phyloP scores from a whole-genome alignment of 2,797 vertebrate species.

The Danio choprae region DNA sequence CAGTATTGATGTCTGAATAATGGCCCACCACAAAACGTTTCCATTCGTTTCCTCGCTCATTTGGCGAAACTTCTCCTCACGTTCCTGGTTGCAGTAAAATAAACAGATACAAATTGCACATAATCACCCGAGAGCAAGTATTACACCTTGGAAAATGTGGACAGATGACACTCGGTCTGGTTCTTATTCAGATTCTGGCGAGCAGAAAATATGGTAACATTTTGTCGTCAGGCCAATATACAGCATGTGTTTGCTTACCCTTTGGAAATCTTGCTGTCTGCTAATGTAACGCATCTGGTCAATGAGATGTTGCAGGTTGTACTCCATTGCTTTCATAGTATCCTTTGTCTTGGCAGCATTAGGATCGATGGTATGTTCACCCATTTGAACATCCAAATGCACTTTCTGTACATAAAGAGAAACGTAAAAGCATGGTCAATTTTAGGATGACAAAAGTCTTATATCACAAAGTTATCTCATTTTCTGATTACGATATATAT shows the following conservation, averaged over 20 bases:
- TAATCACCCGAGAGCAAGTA: background rate
- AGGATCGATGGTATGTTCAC: slow-evolving; percentile 81
- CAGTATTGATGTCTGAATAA: slow-evolving; percentile 83
- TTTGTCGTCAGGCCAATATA: background rate
- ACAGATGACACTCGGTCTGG: slow-evolving; percentile 15
- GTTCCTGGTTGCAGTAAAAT: slow-evolving; percentile 75
- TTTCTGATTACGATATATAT: too few species aligned
- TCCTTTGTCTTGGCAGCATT: slow-evolving; percentile 79
- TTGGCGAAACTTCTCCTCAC: slow-evolving; percentile 88
- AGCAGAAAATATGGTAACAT: background rate
- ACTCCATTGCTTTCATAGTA: slow-evolving; percentile 80
- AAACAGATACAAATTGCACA: slow-evolving; percentile 28
- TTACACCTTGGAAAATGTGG: slow-evolving; percentile 1
- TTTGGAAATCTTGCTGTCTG: slow-evolving; percentile 84
- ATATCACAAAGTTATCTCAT: too few species aligned
- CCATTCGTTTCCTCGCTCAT: slow-evolving; percentile 88
- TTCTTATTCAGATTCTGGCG: background rate
- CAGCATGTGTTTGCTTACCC: slow-evolving; percentile 73
- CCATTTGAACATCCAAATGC: slow-evolving; percentile 88
- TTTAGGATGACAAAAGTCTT: too few species aligned
- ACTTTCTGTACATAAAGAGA: slow-evolving; percentile 77
- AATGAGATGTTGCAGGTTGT: slow-evolving; percentile 80
- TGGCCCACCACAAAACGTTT: slow-evolving; percentile 91
- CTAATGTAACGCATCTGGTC: slow-evolving; percentile 85
- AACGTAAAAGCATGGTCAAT: background rate